Evolutionary conservation across 2,797 vertebrate species (phyloP).

Genomic region (Cyclura pinguis): DNA sequence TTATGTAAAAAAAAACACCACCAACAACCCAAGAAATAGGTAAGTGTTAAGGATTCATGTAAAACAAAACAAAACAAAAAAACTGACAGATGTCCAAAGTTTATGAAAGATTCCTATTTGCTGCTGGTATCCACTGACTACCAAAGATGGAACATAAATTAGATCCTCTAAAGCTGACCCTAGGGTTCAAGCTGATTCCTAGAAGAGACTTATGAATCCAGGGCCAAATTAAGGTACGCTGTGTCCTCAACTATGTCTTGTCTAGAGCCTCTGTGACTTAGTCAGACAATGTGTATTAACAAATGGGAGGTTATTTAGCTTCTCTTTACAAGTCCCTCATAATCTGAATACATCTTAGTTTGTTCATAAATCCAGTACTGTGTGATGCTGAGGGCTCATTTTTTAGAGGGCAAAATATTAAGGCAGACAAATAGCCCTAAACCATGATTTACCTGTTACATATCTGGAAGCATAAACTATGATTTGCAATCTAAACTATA

Average conservation of each 20-base stretch:
- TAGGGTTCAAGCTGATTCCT: neutral
- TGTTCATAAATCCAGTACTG: too few relatives aligned
- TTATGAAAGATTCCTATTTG: neutral
- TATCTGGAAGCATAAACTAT: neutral
- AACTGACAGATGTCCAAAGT: neutral
- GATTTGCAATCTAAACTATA: neutral
- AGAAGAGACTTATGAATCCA: neutral
- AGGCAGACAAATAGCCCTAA: neutral
- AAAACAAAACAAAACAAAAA: neutral
- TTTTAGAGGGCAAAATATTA: neutral
- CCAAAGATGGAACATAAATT: neutral
- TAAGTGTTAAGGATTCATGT: neutral
- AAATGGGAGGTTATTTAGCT: too few relatives aligned
- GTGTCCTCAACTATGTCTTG: too few relatives aligned
- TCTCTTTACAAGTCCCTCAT: too few relatives aligned
- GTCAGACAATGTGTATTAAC: too few relatives aligned
- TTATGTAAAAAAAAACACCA: neutral
- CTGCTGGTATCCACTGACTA: neutral
- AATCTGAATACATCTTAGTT: too few relatives aligned
- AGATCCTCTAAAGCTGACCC: neutral
- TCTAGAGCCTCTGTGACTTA: too few relatives aligned
- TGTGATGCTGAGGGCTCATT: neutral
- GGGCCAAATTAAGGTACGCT: too few relatives aligned
- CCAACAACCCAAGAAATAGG: neutral
- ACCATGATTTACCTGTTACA: neutral